phyloP scores from a whole-genome alignment of 2,797 vertebrate species.

The Cheirogaleus major region DNA sequence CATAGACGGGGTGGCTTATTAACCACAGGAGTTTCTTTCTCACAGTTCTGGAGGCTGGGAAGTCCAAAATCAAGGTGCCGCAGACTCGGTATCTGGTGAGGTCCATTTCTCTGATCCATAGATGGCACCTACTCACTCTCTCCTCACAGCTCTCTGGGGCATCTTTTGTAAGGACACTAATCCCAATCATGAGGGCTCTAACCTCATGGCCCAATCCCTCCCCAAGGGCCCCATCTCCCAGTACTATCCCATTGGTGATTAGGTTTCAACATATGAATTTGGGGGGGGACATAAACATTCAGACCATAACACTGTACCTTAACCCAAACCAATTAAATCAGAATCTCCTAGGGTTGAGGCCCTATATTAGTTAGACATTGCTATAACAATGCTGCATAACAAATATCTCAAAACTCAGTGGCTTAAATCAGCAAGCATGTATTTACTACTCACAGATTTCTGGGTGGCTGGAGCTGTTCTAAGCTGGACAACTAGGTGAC shows the following conservation, averaged over 20 bases:
- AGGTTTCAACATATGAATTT: background rate
- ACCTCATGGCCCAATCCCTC: background rate
- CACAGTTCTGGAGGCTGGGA: too few species aligned
- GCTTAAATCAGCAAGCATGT: background rate
- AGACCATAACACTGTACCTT: background rate
- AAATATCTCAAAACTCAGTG: background rate
- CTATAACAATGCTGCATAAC: background rate
- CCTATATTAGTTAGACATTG: background rate
- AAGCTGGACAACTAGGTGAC: background rate
- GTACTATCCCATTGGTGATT: background rate
- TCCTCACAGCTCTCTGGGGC: background rate
- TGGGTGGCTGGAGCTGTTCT: too few species aligned
- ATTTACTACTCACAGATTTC: background rate
- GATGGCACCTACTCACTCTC: background rate
- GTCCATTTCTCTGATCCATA: background rate
- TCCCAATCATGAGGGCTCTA: background rate
- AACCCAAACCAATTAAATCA: background rate
- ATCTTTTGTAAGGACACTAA: background rate
- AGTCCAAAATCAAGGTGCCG: background rate
- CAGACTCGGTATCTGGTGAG: background rate
- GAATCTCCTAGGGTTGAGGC: background rate
- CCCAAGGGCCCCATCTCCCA: background rate
- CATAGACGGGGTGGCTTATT: background rate
- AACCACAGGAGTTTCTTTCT: background rate
- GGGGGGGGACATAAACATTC: background rate